Percentiles rank a stretch among this genome's conserved stretches.
Evolutionary conservation across 2,113 vertebrate genomes (phyloP).

Genomic region (Centropus bengalensis): DNA sequence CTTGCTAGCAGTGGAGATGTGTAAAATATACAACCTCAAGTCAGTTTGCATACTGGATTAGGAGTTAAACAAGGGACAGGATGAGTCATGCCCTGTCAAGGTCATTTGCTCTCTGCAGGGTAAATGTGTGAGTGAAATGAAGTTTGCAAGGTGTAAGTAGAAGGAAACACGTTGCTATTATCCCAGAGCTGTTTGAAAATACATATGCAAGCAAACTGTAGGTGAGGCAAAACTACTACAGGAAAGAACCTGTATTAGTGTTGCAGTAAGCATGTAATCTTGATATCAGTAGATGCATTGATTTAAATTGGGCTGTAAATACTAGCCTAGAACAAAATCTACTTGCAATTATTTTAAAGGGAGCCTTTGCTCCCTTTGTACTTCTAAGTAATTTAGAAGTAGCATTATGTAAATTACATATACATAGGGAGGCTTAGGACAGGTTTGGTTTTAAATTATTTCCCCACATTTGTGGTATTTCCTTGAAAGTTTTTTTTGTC

Average conservation of each 20-base stretch:
- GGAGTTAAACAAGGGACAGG: neutral
- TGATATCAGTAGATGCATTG: neutral
- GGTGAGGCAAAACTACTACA: neutral
- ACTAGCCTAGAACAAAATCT: neutral
- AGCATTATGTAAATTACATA: neutral
- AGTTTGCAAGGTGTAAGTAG: neutral
- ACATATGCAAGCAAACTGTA: neutral
- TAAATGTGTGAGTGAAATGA: neutral
- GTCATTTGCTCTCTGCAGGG: constrained; percentile 19
- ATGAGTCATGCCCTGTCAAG: constrained; percentile 59
- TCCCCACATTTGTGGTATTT: neutral
- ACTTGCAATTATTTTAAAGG: neutral
- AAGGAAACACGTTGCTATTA: neutral
- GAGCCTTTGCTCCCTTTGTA: neutral
- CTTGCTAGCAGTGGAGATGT: neutral
- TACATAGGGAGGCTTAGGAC: no score
- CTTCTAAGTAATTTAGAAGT: neutral
- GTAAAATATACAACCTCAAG: neutral
- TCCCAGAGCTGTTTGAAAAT: neutral
- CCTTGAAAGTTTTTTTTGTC: neutral
- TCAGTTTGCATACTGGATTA: neutral
- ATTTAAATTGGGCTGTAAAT: neutral
- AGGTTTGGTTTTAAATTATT: neutral
- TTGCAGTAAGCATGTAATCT: neutral
- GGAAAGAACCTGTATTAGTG: neutral